Evolutionary conservation across 2,888 invertebrate genomes (phyloP).

Genomic region (Rugalucina vietnamica): DNA sequence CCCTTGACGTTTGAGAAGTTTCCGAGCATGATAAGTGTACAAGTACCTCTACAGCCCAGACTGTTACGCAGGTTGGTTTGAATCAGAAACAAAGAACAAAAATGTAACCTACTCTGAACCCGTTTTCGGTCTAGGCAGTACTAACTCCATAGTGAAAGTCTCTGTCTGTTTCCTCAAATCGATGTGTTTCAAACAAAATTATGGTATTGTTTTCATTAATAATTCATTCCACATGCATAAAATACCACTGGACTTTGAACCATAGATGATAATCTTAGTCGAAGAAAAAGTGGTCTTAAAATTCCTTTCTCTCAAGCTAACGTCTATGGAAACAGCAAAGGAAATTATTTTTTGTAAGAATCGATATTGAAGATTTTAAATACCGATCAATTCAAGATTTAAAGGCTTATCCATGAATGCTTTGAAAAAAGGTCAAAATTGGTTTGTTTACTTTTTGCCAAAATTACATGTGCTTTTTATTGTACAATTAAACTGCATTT

Average conservation of each 20-base stretch:
- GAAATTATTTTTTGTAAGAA: neutral
- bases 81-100: neutral
- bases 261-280: too few species aligned
- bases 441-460: slow-evolving; percentile 17
- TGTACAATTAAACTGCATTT: neutral
- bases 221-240: slow-evolving; percentile 1
- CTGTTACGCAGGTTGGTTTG: too few species aligned
- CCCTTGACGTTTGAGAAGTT: too few species aligned
- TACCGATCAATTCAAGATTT: slow-evolving; percentile 7
- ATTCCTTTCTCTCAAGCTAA: neutral
- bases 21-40: too few species aligned
- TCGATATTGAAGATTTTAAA: neutral
- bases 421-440: slow-evolving; percentile 2
- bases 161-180: neutral
- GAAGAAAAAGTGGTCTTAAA: neutral
- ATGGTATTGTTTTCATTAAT: neutral
- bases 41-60: too few species aligned
- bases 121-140: slow-evolving; percentile 1
- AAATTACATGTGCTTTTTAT: neutral
- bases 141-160: neutral
- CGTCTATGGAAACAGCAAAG: neutral
- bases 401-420: neutral
- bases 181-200: neutral
- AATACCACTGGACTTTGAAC: neutral
- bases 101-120: neutral